Conservation (phyloP, 2,888 invertebrate genomes). For the Diplazon laetatorius region DNA sequence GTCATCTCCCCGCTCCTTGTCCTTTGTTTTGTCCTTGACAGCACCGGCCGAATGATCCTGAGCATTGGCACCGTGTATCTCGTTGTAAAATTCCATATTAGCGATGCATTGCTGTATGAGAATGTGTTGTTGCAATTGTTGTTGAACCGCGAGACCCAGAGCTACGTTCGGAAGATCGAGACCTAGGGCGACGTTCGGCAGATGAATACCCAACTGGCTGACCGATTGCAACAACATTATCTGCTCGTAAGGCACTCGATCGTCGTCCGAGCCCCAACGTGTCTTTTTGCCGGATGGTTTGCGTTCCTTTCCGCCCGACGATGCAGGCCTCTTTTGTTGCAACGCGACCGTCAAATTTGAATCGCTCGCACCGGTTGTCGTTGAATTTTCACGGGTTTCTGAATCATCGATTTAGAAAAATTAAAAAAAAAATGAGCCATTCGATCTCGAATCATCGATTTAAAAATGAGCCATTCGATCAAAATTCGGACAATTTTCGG, state of each 20-base stretch:
- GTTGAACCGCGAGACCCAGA: constrained; percentile 76
- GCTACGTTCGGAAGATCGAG: constrained; percentile 77
- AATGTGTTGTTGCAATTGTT: constrained; percentile 73
- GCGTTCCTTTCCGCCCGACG: constrained; percentile 72
- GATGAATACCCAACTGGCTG: constrained; percentile 76
- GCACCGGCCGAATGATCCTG: constrained; percentile 39
- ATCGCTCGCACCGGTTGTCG: constrained; percentile 31
- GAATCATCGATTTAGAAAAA: too few relatives aligned
- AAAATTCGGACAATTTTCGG: too few relatives aligned
- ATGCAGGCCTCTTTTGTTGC: constrained; percentile 69
- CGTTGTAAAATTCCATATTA: constrained; percentile 74
- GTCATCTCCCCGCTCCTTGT: constrained; percentile 72
- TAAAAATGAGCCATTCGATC: too few relatives aligned
- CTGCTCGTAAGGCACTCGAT: constrained; percentile 80
- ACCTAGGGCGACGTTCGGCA: constrained; percentile 68
- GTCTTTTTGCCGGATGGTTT: constrained; percentile 80
- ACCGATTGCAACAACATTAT: constrained; percentile 80
- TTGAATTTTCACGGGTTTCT: constrained; percentile 42
- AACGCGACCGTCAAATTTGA: constrained; percentile 41
- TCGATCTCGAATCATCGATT: too few relatives aligned
- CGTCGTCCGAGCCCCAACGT: constrained; percentile 81
- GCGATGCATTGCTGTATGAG: constrained; percentile 69
- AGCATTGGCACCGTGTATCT: constrained; percentile 66
- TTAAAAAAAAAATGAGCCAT: too few relatives aligned
- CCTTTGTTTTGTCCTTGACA: constrained; percentile 64